These are phyloP conservation scores for Tethea ocularis DNA, from an alignment of 2,888 invertebrate genomes.

Conservation along the genomic window DNA sequence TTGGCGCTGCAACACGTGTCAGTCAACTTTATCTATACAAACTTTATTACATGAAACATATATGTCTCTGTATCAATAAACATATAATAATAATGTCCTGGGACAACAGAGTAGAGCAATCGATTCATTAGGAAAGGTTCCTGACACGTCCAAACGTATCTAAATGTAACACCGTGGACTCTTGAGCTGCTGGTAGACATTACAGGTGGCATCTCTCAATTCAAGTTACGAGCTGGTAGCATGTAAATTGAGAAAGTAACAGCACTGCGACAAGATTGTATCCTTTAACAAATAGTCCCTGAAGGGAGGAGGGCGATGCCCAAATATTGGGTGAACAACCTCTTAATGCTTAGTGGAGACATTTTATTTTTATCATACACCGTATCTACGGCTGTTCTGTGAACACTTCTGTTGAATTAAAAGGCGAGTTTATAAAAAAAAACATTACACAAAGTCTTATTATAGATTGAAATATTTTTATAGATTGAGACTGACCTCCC, in stretches of 20 bases:
- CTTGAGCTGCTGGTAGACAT: conserved; percentile 25
- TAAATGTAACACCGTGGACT: background rate
- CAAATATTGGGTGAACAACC: conserved; percentile 82
- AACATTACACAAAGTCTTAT: conserved; percentile 18
- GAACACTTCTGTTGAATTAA: conserved; percentile 39
- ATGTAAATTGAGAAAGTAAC: conserved; percentile 52
- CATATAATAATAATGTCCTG: too few species aligned
- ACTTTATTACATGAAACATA: too few species aligned
- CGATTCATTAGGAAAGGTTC: background rate
- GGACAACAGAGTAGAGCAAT: too few species aligned
- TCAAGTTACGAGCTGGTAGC: conserved; percentile 38
- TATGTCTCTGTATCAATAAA: too few species aligned
- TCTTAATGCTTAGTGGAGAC: conserved; percentile 79
- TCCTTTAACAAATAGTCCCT: conserved; percentile 75
- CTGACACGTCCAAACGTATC: conserved; percentile 15
- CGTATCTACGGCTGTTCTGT: conserved; percentile 52
- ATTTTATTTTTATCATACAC: conserved; percentile 80
- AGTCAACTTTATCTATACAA: too few species aligned
- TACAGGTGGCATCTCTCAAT: conserved; percentile 59
- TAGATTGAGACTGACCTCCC: conserved; percentile 32
- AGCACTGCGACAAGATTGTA: conserved; percentile 55
- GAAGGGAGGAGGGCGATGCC: conserved; percentile 71
- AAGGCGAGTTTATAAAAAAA: conserved; percentile 29
- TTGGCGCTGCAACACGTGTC: background rate
- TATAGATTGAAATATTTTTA: conserved; percentile 27